These are phyloP conservation scores for Drosophila prolongata DNA, from an alignment of 2,888 invertebrate genomes.

Conservation along the genomic window DNA sequence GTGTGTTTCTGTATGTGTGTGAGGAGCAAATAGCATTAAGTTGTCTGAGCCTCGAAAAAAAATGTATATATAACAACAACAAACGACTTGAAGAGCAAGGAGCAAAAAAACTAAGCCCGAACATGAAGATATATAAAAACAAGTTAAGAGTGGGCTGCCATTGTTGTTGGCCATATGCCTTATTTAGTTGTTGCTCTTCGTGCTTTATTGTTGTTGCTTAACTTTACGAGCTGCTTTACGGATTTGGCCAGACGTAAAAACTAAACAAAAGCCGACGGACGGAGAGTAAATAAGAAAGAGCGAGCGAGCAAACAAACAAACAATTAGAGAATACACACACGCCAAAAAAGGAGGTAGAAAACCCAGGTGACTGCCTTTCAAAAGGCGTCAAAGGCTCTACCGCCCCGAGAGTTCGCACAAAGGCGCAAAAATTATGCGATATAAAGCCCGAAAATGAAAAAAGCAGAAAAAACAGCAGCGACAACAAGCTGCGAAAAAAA, in stretches of 20 bases:
- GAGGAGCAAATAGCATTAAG: conserved; percentile 74
- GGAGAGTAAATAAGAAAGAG: conserved; percentile 52
- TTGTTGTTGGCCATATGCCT: conserved; percentile 63
- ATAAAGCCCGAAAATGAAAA: conserved; percentile 58
- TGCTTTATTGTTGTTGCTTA: conserved; percentile 59
- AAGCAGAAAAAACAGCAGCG: conserved; percentile 10
- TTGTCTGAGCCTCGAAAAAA: conserved; percentile 70
- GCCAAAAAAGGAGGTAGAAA: conserved; percentile 15
- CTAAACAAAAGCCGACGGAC: conserved; percentile 69
- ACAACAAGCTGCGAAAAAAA: conserved; percentile 23
- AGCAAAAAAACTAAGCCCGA: conserved; percentile 21
- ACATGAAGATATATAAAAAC: conserved; percentile 32
- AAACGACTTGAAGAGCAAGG: conserved; percentile 24
- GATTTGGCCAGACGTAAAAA: conserved; percentile 75
- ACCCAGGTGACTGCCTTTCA: conserved; percentile 61
- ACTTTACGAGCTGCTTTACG: conserved; percentile 73
- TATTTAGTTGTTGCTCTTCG: conserved; percentile 68
- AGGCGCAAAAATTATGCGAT: conserved; percentile 69
- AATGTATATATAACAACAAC: conserved; percentile 31
- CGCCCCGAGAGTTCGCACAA: conserved; percentile 34
- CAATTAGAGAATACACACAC: conserved; percentile 60
- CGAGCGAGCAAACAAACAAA: conserved; percentile 70
- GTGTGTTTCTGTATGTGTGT: conserved; percentile 45
- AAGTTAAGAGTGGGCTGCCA: conserved; percentile 23
- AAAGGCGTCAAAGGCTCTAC: conserved; percentile 65